Evolutionary conservation across 2,797 vertebrate species (phyloP), one percentile per base, ranked within the genome.

Genomic region (Rhinogobio ventralis): DNA sequence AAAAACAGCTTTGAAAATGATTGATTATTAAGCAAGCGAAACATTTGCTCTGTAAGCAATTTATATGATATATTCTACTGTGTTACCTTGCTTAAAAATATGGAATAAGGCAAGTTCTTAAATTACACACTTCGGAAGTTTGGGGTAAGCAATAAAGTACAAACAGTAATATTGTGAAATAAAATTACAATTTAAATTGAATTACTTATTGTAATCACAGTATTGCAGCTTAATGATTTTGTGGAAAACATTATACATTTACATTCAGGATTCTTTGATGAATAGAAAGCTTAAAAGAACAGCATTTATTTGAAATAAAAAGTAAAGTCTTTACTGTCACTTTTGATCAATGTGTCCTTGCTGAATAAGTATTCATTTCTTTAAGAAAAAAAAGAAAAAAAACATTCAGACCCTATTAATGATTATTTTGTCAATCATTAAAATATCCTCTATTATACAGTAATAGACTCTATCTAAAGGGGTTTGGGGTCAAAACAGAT

Each of bases 1-100:
- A 74, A 82, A 82, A 74, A 74, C 20, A 19, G 42, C 53, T 73
- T 46, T 73, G 25, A 33, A 10, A 79, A n/a, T 57, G 42, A 82
- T 62, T 81, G 68, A 46, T 68, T 62, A 67, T 23, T 15, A 25
- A 68, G 28, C 45, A 67, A 51, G 20, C 4, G 1, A 64, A 64
- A 30, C 25, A 64, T 64, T 42, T 81, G 66, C 33, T n/a, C 28
- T 25, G 28, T 79, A 51, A 67, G 77, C 62, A 81, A 10, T 57
- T 71, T 57, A 57, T 45, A 28, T 39, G 17, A 39, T 71, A 39
- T 30, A 71, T 81, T 57, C 10, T 13, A 19, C n/a, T 19, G n/a
- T 67, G 45, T 57, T 17, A 68, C 14, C 23, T 80, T 28, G 9
- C n/a, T 57, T 55, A 57, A 28, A 57, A 55, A 42, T 71, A 42